phyloP scores from a whole-genome alignment of 2,888 invertebrate species.

The Octonoba sinensis region DNA sequence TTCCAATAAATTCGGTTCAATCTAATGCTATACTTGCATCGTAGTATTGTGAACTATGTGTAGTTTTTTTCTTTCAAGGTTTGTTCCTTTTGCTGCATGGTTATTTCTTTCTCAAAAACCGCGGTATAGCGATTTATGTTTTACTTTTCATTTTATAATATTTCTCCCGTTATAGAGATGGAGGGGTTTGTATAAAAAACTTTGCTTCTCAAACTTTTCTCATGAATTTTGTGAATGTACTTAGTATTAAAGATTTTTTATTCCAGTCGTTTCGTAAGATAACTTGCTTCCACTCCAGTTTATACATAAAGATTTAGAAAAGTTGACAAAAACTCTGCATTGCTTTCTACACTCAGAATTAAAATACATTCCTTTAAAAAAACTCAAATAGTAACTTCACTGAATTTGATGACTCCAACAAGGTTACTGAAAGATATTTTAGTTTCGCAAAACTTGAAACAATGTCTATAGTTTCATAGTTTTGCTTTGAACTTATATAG shows the following conservation, averaged over 20 bases:
- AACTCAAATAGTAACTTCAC: too few species aligned
- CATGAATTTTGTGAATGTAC: conserved; percentile 10
- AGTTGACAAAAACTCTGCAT: too few species aligned
- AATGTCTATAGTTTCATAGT: too few species aligned
- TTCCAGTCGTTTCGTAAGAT: too few species aligned
- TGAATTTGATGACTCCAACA: too few species aligned
- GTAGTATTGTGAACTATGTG: conserved; percentile 31
- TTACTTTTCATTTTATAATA: conserved; percentile 5
- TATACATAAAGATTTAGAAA: too few species aligned
- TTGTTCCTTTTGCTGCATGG: conserved; percentile 45
- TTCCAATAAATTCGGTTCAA: conserved; percentile 63
- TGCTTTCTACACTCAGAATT: too few species aligned
- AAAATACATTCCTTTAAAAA: too few species aligned
- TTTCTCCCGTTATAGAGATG: not conserved
- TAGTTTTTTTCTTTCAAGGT: conserved; percentile 16
- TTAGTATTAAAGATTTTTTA: conserved; percentile 14
- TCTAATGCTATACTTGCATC: conserved; percentile 59
- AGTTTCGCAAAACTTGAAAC: too few species aligned
- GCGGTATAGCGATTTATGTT: conserved; percentile 43
- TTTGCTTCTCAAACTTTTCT: conserved; percentile 12
- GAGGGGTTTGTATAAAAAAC: conserved; percentile 36
- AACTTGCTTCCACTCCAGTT: too few species aligned
- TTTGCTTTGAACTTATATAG: too few species aligned
- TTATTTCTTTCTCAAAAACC: conserved; percentile 51
- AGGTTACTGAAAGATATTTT: too few species aligned